phyloP scores from a whole-genome alignment of 1,140 invertebrate genomes.

The Papilio polyxenes region DNA sequence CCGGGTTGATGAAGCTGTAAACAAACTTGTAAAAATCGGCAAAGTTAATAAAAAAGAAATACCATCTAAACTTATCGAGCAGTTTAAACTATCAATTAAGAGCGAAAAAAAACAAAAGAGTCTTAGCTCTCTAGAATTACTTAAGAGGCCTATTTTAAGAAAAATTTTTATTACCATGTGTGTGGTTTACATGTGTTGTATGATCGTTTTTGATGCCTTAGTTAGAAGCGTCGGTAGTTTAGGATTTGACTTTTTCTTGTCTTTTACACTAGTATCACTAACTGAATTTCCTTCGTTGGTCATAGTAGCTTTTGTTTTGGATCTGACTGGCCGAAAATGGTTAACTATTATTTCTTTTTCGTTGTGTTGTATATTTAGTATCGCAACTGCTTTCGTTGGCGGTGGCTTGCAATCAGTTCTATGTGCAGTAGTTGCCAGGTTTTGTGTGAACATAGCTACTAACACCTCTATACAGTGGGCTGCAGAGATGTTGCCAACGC shows the following conservation, averaged over 20 bases:
- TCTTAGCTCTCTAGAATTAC: conserved; percentile 54
- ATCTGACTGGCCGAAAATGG: conserved; percentile 65
- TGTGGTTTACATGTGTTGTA: conserved; percentile 61
- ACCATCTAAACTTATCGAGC: conserved; percentile 57
- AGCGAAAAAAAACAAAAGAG: conserved; percentile 50
- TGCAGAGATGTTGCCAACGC: conserved; percentile 81
- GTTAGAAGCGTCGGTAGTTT: conserved; percentile 64
- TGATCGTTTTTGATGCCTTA: conserved; percentile 63
- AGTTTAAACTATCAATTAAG: conserved; percentile 57
- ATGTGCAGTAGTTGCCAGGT: conserved; percentile 65
- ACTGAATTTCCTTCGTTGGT: conserved; percentile 68
- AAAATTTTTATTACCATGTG: conserved; percentile 63
- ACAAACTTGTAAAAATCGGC: conserved; percentile 76
- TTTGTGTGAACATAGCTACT: conserved; percentile 61
- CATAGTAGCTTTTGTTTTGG: conserved; percentile 64
- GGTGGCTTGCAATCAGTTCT: conserved; percentile 59
- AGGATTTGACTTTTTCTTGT: conserved; percentile 66
- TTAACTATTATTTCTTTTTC: conserved; percentile 49
- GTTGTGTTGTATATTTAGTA: conserved; percentile 59
- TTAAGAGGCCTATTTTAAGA: conserved; percentile 57
- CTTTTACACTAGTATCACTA: conserved; percentile 67
- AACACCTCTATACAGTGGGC: conserved; percentile 66
- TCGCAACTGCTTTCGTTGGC: conserved; percentile 55
- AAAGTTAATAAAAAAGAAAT: conserved; percentile 64
- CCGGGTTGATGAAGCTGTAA: conserved; percentile 83